Evolutionary conservation across 2,797 vertebrate species (phyloP).

Genomic region (Mormyrops boulengeri): DNA sequence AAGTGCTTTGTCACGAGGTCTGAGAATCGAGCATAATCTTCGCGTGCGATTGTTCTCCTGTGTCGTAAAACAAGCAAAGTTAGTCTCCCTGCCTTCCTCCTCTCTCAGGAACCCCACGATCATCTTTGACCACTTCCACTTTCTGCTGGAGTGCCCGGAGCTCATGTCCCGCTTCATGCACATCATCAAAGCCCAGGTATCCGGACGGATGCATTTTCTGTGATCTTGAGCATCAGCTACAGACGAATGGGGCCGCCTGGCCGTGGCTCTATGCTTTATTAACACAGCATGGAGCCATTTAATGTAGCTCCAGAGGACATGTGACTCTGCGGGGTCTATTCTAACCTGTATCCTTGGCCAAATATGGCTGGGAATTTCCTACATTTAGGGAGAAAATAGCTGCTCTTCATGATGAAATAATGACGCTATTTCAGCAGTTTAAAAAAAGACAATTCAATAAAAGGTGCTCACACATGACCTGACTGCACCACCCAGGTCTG

Average conservation of each 20-base stretch:
- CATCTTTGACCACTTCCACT: slow-evolving; percentile 98
- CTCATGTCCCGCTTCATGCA: slow-evolving; percentile 99
- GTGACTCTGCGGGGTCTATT: background rate
- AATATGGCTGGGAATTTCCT: background rate
- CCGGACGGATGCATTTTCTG: background rate
- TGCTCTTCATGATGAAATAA: background rate
- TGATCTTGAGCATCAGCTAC: background rate
- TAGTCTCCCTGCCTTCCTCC: slow-evolving; percentile 14
- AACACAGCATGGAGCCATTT: background rate
- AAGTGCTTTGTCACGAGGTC: slow-evolving; percentile 98
- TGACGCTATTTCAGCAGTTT: background rate
- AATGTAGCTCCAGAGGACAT: background rate
- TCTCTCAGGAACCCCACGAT: slow-evolving; percentile 91
- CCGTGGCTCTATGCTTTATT: background rate
- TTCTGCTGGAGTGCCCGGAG: slow-evolving; percentile 96
- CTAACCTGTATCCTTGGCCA: background rate
- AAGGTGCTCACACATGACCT: background rate
- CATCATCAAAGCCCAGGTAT: slow-evolving; percentile 96
- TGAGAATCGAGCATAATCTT: slow-evolving; percentile 35
- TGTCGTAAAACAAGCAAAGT: background rate
- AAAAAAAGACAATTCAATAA: background rate
- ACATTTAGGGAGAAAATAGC: background rate
- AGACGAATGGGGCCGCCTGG: background rate
- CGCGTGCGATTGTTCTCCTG: background rate
- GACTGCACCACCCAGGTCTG: background rate